Percentiles rank a stretch among this genome's conserved stretches.
Conservation (phyloP, 2,797 vertebrate genomes). For the Lagodon rhomboides region DNA sequence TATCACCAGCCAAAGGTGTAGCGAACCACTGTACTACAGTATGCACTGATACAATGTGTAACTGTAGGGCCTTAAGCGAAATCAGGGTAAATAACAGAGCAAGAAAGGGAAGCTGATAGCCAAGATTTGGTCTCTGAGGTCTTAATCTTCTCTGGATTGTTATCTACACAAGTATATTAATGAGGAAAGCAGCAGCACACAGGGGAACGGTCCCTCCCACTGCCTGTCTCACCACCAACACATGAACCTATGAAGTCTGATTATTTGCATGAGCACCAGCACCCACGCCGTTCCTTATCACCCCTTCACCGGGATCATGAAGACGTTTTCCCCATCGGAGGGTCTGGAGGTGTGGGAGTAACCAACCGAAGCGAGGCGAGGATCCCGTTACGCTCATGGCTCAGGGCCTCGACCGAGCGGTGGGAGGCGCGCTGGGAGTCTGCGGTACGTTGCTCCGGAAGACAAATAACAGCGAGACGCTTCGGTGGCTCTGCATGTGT, state of each 20-base stretch:
- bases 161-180: constrained; percentile 25
- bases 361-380: constrained; percentile 11
- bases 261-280: constrained; percentile 10
- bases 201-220: constrained; percentile 27
- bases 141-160: constrained; percentile 21
- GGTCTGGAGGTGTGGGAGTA: neutral
- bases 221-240: constrained; percentile 8
- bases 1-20: neutral
- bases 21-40: neutral
- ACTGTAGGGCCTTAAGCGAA: neutral
- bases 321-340: constrained; percentile 24
- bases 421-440: constrained; percentile 7
- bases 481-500: constrained; percentile 2
- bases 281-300: constrained; percentile 5
- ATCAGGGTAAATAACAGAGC: neutral
- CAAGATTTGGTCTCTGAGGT: constrained; percentile 21
- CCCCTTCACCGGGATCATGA: neutral
- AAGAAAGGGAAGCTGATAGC: neutral
- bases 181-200: constrained; percentile 23
- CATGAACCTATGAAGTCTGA: constrained; percentile 23
- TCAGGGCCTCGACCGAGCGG: constrained; percentile 4
- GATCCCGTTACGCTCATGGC: constrained; percentile 13
- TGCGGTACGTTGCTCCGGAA: neutral
- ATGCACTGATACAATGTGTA: neutral
- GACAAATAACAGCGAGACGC: constrained; percentile 33